phyloP scores from a whole-genome alignment of 1,140 invertebrate genomes.

The Eciton burchellii region DNA sequence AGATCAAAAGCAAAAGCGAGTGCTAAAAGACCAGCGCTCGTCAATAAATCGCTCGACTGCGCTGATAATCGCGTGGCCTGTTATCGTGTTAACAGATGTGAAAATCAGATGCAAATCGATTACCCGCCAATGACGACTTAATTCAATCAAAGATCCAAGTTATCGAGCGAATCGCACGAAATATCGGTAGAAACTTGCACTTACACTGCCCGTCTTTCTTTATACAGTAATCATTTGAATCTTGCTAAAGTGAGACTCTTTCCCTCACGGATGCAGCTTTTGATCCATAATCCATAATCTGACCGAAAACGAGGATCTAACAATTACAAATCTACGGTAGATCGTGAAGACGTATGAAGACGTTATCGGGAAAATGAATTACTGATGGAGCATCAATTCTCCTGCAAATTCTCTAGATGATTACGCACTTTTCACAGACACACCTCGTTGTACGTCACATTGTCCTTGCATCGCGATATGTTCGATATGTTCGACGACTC shows the following conservation, averaged over 20 bases:
- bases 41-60: slow-evolving; percentile 29
- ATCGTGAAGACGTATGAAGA: slow-evolving; percentile 46
- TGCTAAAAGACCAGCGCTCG: slow-evolving; percentile 32
- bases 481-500: slow-evolving; percentile 32
- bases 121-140: neutral
- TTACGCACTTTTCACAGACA: slow-evolving; percentile 54
- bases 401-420: slow-evolving; percentile 50
- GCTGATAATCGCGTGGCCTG: neutral
- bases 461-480: slow-evolving; percentile 37
- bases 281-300: slow-evolving; percentile 27
- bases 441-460: slow-evolving; percentile 56
- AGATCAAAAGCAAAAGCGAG: slow-evolving; percentile 40
- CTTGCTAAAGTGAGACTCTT: neutral
- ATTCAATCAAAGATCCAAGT: neutral
- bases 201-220: neutral
- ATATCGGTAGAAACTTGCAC: neutral
- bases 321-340: slow-evolving; percentile 33
- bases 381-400: slow-evolving; percentile 56
- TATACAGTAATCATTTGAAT: neutral
- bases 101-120: neutral
- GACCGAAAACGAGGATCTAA: slow-evolving; percentile 21
- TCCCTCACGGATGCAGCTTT: neutral
- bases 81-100: slow-evolving; percentile 2
- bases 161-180: too few relatives aligned
- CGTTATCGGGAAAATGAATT: slow-evolving; percentile 44